Conservation (phyloP, 2,888 invertebrate species). For the Chloromyia formosa region DNA sequence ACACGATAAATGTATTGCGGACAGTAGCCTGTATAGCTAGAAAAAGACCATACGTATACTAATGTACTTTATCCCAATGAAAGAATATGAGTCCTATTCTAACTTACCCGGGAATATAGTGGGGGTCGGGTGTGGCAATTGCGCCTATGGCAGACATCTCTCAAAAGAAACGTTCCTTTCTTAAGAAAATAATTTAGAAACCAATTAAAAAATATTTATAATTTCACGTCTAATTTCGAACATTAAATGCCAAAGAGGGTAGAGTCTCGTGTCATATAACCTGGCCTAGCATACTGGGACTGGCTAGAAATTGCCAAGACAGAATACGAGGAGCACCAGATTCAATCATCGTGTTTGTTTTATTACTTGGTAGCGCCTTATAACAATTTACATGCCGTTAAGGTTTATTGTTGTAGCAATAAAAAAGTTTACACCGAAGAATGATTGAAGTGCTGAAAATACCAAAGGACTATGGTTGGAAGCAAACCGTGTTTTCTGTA, state of each 20-base stretch:
- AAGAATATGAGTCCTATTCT: not conserved
- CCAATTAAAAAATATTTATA: not conserved
- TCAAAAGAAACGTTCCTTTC: too few relatives aligned
- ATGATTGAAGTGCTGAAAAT: too few relatives aligned
- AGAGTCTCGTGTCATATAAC: not conserved
- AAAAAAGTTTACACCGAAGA: too few relatives aligned
- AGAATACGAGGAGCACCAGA: not conserved
- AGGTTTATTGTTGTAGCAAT: not conserved
- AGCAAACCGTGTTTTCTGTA: too few relatives aligned
- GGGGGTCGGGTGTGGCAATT: conserved; percentile 71
- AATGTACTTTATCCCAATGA: conserved; percentile 16
- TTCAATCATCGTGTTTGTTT: conserved; percentile 2
- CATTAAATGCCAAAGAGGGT: not conserved
- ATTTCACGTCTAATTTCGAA: conserved; percentile 19
- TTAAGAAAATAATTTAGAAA: too few relatives aligned
- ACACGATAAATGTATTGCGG: conserved; percentile 78
- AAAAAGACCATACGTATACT: conserved; percentile 34
- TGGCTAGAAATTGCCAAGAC: not conserved
- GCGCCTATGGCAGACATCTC: not conserved
- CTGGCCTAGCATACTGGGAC: not conserved
- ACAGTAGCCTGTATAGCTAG: conserved; percentile 80
- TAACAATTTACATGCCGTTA: conserved; percentile 10
- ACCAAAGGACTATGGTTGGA: too few relatives aligned
- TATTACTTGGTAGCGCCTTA: not conserved
- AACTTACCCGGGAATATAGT: conserved; percentile 76